A percentile compares a stretch with the other conserved stretches of the same genome.
Conservation (phyloP, 2,888 invertebrate species). For the Phengaris arion region DNA sequence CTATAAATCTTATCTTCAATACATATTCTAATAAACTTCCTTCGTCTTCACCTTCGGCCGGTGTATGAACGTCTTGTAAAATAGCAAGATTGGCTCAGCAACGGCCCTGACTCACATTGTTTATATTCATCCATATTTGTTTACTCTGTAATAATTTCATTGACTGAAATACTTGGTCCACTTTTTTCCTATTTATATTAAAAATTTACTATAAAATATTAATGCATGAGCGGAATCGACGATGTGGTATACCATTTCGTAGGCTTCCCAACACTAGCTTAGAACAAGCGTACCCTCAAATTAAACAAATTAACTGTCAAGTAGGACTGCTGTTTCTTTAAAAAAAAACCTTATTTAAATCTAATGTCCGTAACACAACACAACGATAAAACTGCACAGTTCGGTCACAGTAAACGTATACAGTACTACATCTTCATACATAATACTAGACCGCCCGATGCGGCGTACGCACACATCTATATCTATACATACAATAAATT, state of each 20-base stretch:
- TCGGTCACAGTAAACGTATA: neutral
- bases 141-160: slow-evolving; percentile 72
- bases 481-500: no score
- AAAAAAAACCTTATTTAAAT: neutral
- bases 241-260: no score
- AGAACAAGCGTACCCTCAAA: no score
- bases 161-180: slow-evolving; percentile 63
- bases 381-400: neutral
- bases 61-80: slow-evolving; percentile 59
- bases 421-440: neutral
- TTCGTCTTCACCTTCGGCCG: slow-evolving; percentile 63
- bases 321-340: no score
- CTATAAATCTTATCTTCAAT: slow-evolving; percentile 69
- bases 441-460: no score
- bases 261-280: no score
- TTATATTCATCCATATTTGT: slow-evolving; percentile 66
- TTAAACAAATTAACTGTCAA: no score
- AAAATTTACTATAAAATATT: neutral
- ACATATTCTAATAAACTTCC: slow-evolving; percentile 69
- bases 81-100: slow-evolving; percentile 61
- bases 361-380: neutral
- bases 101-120: slow-evolving; percentile 64
- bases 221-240: neutral
- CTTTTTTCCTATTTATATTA: neutral
- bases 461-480: no score